A percentile compares a stretch with the other conserved stretches of the same genome.
phyloP scores from a whole-genome alignment of 1,140 invertebrate species.

The Heliconius congener region DNA sequence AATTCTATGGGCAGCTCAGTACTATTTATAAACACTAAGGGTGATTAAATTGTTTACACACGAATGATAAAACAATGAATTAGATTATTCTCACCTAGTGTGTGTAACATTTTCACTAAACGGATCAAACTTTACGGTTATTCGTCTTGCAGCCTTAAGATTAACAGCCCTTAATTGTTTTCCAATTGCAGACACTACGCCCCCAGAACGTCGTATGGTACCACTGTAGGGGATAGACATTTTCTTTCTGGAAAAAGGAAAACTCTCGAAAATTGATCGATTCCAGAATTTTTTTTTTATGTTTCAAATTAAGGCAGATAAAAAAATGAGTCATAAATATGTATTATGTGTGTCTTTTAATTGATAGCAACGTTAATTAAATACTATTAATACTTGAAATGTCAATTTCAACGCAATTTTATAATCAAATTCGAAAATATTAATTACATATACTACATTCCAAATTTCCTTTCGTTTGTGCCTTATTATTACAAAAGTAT shows the following conservation, averaged over 20 bases:
- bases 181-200: constrained; percentile 84
- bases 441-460: not conserved
- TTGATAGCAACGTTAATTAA: not conserved
- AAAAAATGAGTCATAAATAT: not conserved
- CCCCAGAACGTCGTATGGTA: constrained; percentile 82
- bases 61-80: constrained; percentile 19
- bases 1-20: not conserved
- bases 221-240: constrained; percentile 88
- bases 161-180: constrained; percentile 87
- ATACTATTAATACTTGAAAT: not conserved
- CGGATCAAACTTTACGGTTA: constrained; percentile 91
- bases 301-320: not conserved
- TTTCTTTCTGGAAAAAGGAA: constrained; percentile 48
- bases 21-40: constrained; percentile 4
- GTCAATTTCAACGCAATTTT: not conserved
- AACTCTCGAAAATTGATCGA: constrained; percentile 23
- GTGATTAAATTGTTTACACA: not conserved
- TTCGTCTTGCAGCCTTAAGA: constrained; percentile 89
- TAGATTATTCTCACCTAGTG: constrained; percentile 82
- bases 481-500: not conserved
- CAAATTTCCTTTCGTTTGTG: not conserved
- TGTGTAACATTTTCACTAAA: constrained; percentile 86
- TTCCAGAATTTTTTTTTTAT: constrained; percentile 4
- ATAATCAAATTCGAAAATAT: not conserved
- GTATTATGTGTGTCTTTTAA: too few species aligned